Evolutionary conservation across 2,888 invertebrate genomes (phyloP).

Genomic region (Polyommatus icarus): DNA sequence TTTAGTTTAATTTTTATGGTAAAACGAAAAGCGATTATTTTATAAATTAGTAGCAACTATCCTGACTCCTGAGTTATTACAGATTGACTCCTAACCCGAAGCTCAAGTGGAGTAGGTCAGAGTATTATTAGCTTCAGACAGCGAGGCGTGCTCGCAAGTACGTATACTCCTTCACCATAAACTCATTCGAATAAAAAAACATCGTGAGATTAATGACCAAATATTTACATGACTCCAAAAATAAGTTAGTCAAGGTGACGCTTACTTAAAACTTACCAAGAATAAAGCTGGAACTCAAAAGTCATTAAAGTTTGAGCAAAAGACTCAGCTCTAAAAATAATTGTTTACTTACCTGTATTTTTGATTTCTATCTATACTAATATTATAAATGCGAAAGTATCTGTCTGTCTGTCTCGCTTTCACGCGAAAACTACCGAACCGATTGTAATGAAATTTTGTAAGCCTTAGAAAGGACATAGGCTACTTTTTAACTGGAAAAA

Average conservation of each 20-base stretch:
- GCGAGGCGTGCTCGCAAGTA: slow-evolving; percentile 2
- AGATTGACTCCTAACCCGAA: slow-evolving; percentile 2
- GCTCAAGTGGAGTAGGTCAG: slow-evolving; percentile 20
- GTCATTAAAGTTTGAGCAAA: no score
- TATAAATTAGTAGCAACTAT: background rate
- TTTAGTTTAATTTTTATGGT: background rate
- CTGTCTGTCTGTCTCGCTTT: no score
- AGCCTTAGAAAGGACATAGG: no score
- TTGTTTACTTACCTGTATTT: no score
- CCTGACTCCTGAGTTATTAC: background rate
- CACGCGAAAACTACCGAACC: no score
- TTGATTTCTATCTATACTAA: no score
- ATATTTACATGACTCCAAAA: background rate
- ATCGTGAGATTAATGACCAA: background rate
- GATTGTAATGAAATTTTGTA: no score
- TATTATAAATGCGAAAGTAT: no score
- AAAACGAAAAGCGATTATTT: background rate
- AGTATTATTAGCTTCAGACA: slow-evolving; percentile 26
- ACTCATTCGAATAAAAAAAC: background rate
- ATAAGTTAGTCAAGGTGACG: background rate
- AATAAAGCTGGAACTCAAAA: no score
- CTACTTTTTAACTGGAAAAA: no score
- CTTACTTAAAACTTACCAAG: background rate
- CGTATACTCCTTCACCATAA: background rate
- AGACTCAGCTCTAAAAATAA: no score